Conservation (phyloP, 2,113 vertebrate species). For the Toxostoma redivivum region DNA sequence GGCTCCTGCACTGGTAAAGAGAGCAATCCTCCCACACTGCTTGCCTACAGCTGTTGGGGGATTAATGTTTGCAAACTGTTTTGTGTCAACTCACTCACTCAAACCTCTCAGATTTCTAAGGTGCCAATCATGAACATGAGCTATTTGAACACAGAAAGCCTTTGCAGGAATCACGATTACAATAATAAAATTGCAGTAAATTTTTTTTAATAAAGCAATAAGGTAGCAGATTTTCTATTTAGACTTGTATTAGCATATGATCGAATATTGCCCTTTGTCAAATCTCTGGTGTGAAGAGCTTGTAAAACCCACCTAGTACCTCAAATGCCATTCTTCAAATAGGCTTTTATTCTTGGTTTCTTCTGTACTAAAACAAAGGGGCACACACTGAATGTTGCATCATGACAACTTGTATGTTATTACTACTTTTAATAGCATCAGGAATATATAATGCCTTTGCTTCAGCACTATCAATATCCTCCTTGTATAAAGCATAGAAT, state of each 20-base stretch:
- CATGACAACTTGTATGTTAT: background rate
- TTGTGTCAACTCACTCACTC: background rate
- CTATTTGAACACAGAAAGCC: background rate
- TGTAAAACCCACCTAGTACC: background rate
- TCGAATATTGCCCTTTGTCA: background rate
- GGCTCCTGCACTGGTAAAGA: background rate
- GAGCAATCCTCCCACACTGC: background rate
- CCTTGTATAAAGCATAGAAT: background rate
- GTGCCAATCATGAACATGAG: background rate
- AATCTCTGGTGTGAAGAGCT: background rate
- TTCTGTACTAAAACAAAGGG: background rate
- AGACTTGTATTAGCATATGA: conserved; percentile 14
- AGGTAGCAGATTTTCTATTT: background rate
- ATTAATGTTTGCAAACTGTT: background rate
- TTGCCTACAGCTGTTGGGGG: background rate
- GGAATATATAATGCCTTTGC: background rate
- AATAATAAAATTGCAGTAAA: background rate
- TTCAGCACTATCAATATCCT: background rate
- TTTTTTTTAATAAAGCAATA: conserved; percentile 5
- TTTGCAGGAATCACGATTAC: background rate
- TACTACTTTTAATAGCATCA: background rate
- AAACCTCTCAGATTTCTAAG: conserved; percentile 5
- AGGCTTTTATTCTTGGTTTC: background rate
- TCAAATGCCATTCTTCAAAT: conserved; percentile 20
- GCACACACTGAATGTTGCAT: background rate